These are phyloP conservation scores for Decapterus maruadsi DNA, from an alignment of 2,797 vertebrate genomes.

Conservation along the genomic window DNA sequence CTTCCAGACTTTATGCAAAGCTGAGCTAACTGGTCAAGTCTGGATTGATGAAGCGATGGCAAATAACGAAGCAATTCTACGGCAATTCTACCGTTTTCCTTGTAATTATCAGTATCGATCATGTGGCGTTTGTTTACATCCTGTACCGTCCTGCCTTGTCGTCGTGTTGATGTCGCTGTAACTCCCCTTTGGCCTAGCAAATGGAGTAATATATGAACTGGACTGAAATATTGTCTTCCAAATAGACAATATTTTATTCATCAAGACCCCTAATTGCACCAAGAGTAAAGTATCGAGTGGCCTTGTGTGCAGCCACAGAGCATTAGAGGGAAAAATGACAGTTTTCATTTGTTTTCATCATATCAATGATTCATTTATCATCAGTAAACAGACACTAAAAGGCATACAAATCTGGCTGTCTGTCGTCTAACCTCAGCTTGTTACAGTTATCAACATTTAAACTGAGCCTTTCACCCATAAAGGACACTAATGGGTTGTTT, in stretches of 20 bases:
- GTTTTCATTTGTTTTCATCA: neutral
- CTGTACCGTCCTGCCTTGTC: neutral
- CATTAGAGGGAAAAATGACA: neutral
- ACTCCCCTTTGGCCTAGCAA: too few relatives aligned
- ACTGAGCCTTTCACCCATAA: neutral
- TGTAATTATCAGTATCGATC: neutral
- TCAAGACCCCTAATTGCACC: neutral
- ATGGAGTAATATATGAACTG: neutral
- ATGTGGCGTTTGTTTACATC: neutral
- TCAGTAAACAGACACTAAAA: neutral
- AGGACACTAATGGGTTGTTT: neutral
- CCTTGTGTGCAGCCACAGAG: neutral
- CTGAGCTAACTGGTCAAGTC: neutral
- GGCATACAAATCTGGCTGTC: neutral
- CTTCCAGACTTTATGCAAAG: neutral
- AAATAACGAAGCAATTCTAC: too few relatives aligned
- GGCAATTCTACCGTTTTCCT: neutral
- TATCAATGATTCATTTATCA: neutral
- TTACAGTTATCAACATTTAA: conserved; percentile 1
- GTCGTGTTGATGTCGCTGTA: neutral
- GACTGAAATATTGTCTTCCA: neutral
- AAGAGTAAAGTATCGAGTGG: neutral
- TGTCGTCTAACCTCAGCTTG: neutral
- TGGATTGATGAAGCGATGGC: too few relatives aligned
- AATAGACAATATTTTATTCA: neutral